Conservation (phyloP, 1,140 invertebrate species). For the Lordiphosa stackelbergi region DNA sequence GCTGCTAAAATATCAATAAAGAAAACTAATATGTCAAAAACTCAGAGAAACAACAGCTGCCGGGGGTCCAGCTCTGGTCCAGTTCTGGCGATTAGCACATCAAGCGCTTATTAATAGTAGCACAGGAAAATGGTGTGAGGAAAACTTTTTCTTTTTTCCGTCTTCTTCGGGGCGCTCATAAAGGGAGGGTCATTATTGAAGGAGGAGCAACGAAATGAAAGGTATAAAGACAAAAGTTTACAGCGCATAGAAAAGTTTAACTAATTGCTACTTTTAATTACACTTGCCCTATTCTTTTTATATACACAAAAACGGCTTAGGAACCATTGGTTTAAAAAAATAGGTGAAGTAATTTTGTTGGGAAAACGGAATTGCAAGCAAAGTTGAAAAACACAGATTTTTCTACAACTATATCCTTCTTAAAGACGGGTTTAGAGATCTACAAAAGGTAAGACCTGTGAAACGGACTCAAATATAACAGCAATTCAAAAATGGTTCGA, state of each 20-base stretch:
- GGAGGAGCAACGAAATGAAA: constrained; percentile 19
- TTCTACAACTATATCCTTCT: too few species aligned
- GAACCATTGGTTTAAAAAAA: too few species aligned
- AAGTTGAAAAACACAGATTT: too few species aligned
- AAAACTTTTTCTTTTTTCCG: constrained; percentile 41
- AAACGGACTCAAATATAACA: too few species aligned
- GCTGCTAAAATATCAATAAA: constrained; percentile 66
- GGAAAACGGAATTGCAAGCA: too few species aligned
- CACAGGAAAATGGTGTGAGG: constrained; percentile 25
- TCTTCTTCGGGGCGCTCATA: constrained; percentile 17
- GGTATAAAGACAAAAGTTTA: constrained; percentile 63
- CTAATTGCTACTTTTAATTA: constrained; percentile 62
- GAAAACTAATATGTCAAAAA: constrained; percentile 64
- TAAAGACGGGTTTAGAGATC: too few species aligned
- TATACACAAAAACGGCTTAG: constrained; percentile 1
- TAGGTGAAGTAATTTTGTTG: too few species aligned
- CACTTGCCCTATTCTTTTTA: constrained; percentile 42
- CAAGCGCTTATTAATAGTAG: constrained; percentile 67
- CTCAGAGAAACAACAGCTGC: constrained; percentile 37
- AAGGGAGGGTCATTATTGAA: constrained; percentile 46
- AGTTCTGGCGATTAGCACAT: constrained; percentile 57
- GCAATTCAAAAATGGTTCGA: too few species aligned
- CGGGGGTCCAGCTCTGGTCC: constrained; percentile 15
- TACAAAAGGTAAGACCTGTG: too few species aligned
- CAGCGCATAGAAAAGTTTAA: constrained; percentile 56